These are phyloP conservation scores for Trogon surrucura DNA, from an alignment of 2,113 vertebrate genomes.

Conservation along the genomic window DNA sequence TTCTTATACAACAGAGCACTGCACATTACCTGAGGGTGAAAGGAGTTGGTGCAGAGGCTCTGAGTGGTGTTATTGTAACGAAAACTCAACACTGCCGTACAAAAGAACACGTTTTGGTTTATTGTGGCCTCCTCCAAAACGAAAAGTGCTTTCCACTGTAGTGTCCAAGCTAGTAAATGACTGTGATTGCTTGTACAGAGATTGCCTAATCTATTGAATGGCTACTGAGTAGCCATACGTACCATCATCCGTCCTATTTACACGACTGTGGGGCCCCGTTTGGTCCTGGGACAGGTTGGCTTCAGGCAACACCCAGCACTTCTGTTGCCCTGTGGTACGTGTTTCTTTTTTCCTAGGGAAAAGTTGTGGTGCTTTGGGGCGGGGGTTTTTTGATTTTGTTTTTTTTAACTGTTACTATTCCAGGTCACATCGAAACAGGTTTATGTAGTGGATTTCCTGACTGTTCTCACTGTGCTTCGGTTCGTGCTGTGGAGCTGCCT, in stretches of 20 bases:
- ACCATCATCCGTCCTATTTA: background rate
- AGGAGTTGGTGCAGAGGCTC: background rate
- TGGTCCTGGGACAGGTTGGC: background rate
- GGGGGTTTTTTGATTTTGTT: no score
- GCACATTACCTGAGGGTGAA: background rate
- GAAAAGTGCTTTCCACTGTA: background rate
- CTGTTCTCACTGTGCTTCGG: background rate
- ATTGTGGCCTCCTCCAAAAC: background rate
- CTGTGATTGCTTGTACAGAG: background rate
- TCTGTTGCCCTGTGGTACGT: background rate
- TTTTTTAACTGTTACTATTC: background rate
- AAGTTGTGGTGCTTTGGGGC: no score
- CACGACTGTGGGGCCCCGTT: background rate
- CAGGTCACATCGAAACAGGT: background rate
- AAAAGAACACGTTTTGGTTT: background rate
- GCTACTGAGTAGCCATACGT: rapidly evolving
- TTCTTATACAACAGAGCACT: background rate
- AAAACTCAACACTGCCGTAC: background rate
- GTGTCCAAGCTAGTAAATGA: background rate
- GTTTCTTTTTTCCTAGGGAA: background rate
- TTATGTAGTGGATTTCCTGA: background rate
- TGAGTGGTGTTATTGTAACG: background rate
- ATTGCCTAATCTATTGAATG: background rate
- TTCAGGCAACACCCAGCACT: background rate
- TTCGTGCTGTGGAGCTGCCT: background rate